Evolutionary conservation across 2,888 invertebrate genomes (phyloP).

Genomic region (Drosophila barbarae): DNA sequence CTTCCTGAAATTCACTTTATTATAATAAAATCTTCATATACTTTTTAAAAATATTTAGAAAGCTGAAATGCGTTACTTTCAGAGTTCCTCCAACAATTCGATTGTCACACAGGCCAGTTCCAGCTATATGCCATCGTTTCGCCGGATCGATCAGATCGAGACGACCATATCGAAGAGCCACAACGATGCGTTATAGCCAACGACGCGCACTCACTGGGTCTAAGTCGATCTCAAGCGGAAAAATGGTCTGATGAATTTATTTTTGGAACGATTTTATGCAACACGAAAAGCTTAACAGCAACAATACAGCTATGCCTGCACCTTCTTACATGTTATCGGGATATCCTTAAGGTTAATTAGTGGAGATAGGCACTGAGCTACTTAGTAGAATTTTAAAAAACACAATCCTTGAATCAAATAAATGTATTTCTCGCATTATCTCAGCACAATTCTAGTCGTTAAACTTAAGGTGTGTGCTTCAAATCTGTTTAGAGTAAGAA

Average conservation of each 20-base stretch:
- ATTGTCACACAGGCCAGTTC: conserved; percentile 77
- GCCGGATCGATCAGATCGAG: conserved; percentile 78
- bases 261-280: conserved; percentile 58
- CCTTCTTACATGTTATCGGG: background rate
- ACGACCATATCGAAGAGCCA: conserved; percentile 76
- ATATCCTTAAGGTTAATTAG: conserved; percentile 12
- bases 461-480: conserved; percentile 28
- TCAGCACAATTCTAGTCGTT: conserved; percentile 65
- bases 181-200: conserved; percentile 77
- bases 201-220: conserved; percentile 68
- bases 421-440: conserved; percentile 43
- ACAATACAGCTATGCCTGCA: conserved; percentile 14
- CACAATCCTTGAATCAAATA: conserved; percentile 23
- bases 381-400: conserved; percentile 44
- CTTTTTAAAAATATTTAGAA: conserved; percentile 12
- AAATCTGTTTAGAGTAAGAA: conserved; percentile 18
- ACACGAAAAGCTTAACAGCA: conserved; percentile 13
- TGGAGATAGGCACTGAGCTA: conserved; percentile 41
- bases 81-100: conserved; percentile 79
- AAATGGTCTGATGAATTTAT: conserved; percentile 55
- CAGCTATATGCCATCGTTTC: conserved; percentile 77
- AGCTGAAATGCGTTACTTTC: conserved; percentile 17
- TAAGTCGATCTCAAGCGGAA: conserved; percentile 45
- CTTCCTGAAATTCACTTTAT: background rate
- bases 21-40: conserved; percentile 1